Percentiles rank a stretch among this genome's conserved stretches.
Evolutionary conservation across 2,797 vertebrate species (phyloP).

Genomic region (Neopelma chrysocephalum): DNA sequence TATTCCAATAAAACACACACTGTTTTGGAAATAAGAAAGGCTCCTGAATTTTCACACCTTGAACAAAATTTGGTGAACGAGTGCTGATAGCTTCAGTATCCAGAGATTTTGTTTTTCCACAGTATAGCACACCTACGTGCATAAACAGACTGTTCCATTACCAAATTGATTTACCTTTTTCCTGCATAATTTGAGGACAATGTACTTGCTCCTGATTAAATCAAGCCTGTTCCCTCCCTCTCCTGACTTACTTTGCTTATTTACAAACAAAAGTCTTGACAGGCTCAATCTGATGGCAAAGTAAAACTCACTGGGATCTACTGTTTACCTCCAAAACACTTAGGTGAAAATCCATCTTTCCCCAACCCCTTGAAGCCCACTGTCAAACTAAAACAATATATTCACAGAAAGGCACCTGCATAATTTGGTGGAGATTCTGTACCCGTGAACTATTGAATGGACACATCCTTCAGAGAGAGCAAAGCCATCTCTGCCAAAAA

Average conservation of each 20-base stretch:
- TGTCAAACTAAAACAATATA: neutral
- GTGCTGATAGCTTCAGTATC: neutral
- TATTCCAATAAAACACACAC: neutral
- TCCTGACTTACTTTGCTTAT: neutral
- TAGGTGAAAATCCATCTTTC: neutral
- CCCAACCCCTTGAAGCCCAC: neutral
- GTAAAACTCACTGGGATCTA: neutral
- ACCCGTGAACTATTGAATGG: neutral
- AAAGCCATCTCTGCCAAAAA: neutral
- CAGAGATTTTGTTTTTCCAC: neutral
- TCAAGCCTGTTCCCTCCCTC: neutral
- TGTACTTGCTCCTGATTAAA: neutral
- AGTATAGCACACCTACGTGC: fast-evolving
- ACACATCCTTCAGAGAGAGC: neutral
- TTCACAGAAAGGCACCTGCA: neutral
- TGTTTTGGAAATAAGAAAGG: neutral
- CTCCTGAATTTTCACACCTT: neutral
- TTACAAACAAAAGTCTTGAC: neutral
- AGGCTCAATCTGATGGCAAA: neutral
- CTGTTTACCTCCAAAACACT: neutral
- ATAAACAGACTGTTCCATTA: neutral
- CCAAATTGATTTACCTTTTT: neutral
- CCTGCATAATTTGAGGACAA: neutral
- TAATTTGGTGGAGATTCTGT: neutral
- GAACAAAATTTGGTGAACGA: neutral